Conservation (phyloP, 2,113 vertebrate genomes). For the Triplophysa rosa region DNA sequence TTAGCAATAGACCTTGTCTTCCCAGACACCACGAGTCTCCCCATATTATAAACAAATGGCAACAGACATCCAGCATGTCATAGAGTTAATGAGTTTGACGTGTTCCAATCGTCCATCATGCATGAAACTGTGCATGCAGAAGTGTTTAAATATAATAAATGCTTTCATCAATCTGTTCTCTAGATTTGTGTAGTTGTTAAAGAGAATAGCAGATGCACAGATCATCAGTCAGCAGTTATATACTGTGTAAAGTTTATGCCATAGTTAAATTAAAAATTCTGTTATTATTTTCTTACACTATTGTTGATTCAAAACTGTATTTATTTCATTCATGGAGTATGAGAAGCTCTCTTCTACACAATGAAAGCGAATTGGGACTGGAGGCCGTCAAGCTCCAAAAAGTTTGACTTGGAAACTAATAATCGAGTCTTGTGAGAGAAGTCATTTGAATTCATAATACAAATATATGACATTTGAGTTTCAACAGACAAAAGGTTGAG, state of each 20-base stretch:
- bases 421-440: no score
- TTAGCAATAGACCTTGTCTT: constrained; percentile 16
- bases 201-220: constrained; percentile 1
- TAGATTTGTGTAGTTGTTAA: background rate
- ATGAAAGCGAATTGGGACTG: no score
- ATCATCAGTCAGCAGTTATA: background rate
- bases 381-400: no score
- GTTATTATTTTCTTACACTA: no score
- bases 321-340: no score
- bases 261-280: no score
- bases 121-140: background rate
- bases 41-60: background rate
- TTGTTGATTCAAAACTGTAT: no score
- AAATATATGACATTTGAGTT: no score
- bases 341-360: no score
- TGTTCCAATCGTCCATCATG: background rate
- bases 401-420: no score
- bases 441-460: no score
- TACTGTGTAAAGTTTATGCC: background rate
- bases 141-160: constrained; percentile 5
- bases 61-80: background rate
- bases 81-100: constrained; percentile 24
- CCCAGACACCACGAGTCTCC: background rate
- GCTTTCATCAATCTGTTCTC: constrained; percentile 8
- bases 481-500: no score